Percentiles rank a stretch among this genome's conserved stretches.
Conservation (phyloP, 1,140 invertebrate genomes). For the Temnothorax longispinosus region DNA sequence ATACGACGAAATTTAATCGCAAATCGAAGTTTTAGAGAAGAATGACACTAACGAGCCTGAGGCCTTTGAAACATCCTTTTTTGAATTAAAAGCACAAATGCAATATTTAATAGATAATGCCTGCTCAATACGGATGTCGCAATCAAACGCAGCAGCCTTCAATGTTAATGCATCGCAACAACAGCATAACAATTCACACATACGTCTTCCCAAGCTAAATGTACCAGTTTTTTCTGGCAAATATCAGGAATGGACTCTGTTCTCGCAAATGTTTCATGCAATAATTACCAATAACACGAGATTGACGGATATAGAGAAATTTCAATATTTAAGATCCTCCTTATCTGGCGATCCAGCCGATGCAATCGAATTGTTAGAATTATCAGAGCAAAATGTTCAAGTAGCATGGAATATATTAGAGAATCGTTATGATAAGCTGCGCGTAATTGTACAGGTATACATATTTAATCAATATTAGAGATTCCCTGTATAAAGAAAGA, state of each 20-base stretch:
- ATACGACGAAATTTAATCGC: too few relatives aligned
- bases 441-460: neutral
- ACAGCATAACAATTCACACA: neutral
- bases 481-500: neutral
- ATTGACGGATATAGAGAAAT: neutral
- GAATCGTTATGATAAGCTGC: neutral
- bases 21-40: too few relatives aligned
- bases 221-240: neutral
- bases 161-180: neutral
- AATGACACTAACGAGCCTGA: too few relatives aligned
- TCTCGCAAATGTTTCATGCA: neutral
- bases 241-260: neutral
- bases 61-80: too few relatives aligned
- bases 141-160: neutral
- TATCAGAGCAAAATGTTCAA: neutral
- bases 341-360: neutral
- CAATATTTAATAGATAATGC: too few relatives aligned
- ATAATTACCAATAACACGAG: neutral
- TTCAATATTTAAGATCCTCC: neutral
- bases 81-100: too few relatives aligned
- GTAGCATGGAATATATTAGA: neutral
- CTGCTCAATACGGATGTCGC: too few relatives aligned
- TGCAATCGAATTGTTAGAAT: neutral
- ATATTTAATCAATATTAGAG: neutral
- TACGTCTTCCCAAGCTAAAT: neutral